phyloP scores from a whole-genome alignment of 2,888 invertebrate species.

The Pyrrhosoma nymphula region DNA sequence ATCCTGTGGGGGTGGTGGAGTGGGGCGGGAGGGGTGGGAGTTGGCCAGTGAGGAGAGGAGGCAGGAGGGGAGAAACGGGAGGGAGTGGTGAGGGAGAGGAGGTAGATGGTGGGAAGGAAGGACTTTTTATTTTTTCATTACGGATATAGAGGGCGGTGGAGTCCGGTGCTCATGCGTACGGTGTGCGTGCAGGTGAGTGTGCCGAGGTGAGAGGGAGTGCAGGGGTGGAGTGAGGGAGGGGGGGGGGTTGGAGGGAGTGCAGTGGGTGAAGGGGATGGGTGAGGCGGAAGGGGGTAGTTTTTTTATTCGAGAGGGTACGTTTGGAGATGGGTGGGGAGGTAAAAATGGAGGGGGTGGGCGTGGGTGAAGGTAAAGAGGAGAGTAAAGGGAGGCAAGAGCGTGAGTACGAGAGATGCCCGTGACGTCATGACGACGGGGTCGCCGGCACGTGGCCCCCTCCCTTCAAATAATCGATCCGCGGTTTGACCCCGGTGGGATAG shows the following conservation, averaged over 20 bases:
- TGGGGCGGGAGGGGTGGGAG: neutral
- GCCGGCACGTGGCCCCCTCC: conserved; percentile 56
- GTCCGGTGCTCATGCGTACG: neutral
- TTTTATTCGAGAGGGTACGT: too few species aligned
- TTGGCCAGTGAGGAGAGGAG: neutral
- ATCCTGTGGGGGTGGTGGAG: neutral
- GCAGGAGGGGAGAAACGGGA: neutral
- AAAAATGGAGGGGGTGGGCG: neutral
- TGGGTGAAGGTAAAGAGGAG: conserved; percentile 18
- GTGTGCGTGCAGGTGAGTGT: neutral
- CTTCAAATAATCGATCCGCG: conserved; percentile 58
- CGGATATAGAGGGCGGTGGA: conserved; percentile 2
- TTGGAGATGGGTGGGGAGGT: neutral
- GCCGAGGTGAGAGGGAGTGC: neutral
- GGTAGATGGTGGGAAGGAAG: neutral
- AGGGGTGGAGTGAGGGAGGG: neutral
- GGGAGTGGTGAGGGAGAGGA: neutral
- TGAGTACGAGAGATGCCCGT: conserved; percentile 67
- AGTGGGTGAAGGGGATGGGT: neutral
- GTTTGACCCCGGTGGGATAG: conserved; percentile 62
- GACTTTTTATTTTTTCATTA: neutral
- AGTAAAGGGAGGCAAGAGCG: conserved; percentile 32
- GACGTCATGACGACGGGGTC: conserved; percentile 61
- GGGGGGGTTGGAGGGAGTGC: neutral
- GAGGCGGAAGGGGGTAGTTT: neutral